Evolutionary conservation across 2,113 vertebrate species (phyloP), one percentile per base, ranked within the genome.

Genomic region (Podocnemis expansa): DNA sequence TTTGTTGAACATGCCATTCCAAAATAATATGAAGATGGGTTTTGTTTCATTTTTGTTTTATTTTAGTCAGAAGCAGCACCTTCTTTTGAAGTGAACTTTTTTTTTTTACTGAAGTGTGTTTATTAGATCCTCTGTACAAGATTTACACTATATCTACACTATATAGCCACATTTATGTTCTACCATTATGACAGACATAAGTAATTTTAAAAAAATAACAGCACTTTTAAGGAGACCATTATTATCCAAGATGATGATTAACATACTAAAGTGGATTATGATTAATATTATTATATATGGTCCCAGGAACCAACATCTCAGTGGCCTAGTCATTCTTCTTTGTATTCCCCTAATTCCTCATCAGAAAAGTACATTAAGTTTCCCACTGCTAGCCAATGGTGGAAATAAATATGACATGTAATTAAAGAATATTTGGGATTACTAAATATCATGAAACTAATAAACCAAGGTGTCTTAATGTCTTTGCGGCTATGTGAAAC

Each of bases 101-200:
- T 56, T 84, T 49, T 89, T 85, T 92, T 73, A 88, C 78, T 84
- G 84, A 88, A 75, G 38, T 43, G 21, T 83, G 55, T 87, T 78
- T 87, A 70, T 87, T 83, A 87, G 55, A 80, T 85, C 80, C 87
- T 79, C 63, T 76, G 58, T 70, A 54, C 82, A 89, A 85, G 80
- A 60, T 81, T 54, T 78, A 21, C 38, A 49, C 55, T 81, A 81
- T 67, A 63, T 63, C 54, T 93, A n/a, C n/a, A n/a, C n/a, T n/a
- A n/a, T n/a, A 89, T 58, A 54, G 31, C 63, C 52, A 38, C 80
- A 79, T 75, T 87, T 63, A 56, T 58, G 41, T 31, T 82, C 11
- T 67, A 17, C 25, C 78, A 58, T 60, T 73, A 92, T 49, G 73
- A 93, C 67, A 81, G 43, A 0, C 1, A 76, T 43, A 80, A 84